These are phyloP conservation scores for Heliconius charithonia DNA, from an alignment of 2,888 invertebrate species.

Conservation along the genomic window DNA sequence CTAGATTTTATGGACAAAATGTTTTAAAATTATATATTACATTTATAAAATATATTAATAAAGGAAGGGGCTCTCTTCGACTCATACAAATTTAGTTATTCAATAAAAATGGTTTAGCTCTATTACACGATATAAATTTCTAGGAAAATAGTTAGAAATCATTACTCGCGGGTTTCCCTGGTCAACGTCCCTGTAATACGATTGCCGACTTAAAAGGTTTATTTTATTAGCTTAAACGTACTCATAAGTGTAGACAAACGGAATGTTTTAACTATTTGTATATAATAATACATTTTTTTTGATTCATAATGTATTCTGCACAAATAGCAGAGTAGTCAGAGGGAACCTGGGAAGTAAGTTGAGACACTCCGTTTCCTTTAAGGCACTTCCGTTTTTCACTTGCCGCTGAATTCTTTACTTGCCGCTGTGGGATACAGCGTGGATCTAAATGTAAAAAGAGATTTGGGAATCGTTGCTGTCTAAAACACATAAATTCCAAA, in stretches of 20 bases:
- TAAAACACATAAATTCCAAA: too few relatives aligned
- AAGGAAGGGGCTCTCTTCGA: neutral
- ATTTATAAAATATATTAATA: neutral
- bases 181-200: constrained; percentile 24
- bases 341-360: too few relatives aligned
- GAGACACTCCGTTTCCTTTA: too few relatives aligned
- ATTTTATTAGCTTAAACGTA: constrained; percentile 14
- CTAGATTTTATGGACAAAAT: neutral
- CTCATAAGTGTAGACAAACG: constrained; percentile 1
- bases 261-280: neutral
- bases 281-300: neutral
- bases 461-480: too few relatives aligned
- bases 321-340: neutral
- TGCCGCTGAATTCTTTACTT: too few relatives aligned
- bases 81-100: neutral
- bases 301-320: neutral
- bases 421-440: neutral
- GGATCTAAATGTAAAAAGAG: neutral
- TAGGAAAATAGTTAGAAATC: constrained; percentile 28
- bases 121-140: constrained; percentile 3
- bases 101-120: neutral
- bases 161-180: constrained; percentile 32
- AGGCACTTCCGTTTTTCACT: too few relatives aligned
- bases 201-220: constrained; percentile 12
- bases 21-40: too few relatives aligned